Evolutionary conservation across 2,888 invertebrate species (phyloP).

Genomic region (Heliconius ismenius): DNA sequence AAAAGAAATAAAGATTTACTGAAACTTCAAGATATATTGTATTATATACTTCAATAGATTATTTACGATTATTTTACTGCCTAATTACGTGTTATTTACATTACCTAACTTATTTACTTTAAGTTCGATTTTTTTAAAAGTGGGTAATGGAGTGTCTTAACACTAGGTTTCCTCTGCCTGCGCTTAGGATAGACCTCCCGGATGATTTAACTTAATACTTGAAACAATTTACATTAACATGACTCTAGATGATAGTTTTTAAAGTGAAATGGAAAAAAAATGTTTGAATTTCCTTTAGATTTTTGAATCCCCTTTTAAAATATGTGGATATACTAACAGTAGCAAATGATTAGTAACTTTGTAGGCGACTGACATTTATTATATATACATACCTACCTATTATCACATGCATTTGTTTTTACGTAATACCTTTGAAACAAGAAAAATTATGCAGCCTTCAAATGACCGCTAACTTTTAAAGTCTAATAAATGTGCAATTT

Average conservation of each 20-base stretch:
- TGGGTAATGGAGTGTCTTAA: no score
- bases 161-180: no score
- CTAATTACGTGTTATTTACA: no score
- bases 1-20: slow-evolving; percentile 1
- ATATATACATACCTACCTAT: not conserved
- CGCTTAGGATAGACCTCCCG: not conserved
- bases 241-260: not conserved
- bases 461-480: slow-evolving; percentile 11
- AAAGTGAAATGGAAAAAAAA: not conserved
- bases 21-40: no score
- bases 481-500: slow-evolving; percentile 10
- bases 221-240: not conserved
- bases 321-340: not conserved
- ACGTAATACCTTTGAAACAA: not conserved
- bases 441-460: slow-evolving; percentile 15
- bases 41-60: no score
- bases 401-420: not conserved
- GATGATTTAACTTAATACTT: not conserved
- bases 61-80: no score
- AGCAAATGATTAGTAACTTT: not conserved
- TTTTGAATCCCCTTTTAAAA: no score
- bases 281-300: not conserved
- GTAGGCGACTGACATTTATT: not conserved
- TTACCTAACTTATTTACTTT: no score
- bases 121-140: no score